Evolutionary conservation across 2,113 vertebrate genomes (phyloP).

Genomic region (Sphyrna mokarran): DNA sequence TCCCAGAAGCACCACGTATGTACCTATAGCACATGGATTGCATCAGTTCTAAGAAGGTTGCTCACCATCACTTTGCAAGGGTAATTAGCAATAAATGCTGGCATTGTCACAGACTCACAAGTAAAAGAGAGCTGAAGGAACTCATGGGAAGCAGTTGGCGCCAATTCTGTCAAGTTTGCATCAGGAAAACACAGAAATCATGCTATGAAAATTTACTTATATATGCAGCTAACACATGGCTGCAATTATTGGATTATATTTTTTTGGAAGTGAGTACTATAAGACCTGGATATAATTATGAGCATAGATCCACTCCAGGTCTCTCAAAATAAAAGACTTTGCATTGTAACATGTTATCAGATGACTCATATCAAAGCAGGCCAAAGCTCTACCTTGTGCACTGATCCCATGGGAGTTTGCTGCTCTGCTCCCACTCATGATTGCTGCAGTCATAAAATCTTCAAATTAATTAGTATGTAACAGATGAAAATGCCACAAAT

Average conservation of each 20-base stretch:
- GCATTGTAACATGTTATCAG: background rate
- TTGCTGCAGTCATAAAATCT: background rate
- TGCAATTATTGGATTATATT: background rate
- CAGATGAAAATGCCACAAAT: background rate
- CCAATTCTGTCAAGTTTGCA: background rate
- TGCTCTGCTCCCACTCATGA: background rate
- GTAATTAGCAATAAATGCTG: background rate
- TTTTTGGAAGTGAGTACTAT: background rate
- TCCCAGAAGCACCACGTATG: background rate
- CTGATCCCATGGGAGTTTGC: background rate
- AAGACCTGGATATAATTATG: background rate
- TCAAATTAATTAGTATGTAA: background rate
- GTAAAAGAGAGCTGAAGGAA: background rate
- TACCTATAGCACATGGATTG: background rate
- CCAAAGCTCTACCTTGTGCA: background rate
- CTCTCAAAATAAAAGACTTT: background rate
- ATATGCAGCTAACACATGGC: background rate
- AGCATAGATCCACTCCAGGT: background rate
- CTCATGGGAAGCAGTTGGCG: background rate
- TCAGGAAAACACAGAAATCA: background rate
- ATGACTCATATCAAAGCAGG: background rate
- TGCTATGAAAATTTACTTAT: background rate
- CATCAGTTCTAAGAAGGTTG: background rate
- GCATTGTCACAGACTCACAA: no score
- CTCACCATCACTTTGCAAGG: background rate